phyloP scores from a whole-genome alignment of 1,140 invertebrate species.

The Orius laevigatus region DNA sequence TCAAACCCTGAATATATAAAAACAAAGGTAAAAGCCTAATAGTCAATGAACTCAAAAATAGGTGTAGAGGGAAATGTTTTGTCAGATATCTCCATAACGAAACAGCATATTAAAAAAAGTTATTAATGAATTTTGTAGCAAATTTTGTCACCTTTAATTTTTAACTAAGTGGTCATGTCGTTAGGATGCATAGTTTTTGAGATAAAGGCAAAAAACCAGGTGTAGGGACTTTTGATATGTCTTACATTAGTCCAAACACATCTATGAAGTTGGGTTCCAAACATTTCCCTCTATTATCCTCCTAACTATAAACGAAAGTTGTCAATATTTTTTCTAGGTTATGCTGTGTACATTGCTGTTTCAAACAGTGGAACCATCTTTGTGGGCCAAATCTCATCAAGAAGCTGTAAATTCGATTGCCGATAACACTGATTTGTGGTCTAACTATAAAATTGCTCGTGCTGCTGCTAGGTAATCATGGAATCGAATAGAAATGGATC shows the following conservation, averaged over 20 bases:
- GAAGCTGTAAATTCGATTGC: conserved; percentile 39
- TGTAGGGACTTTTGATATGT: not conserved
- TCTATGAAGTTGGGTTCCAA: too few species aligned
- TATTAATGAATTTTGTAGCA: too few species aligned
- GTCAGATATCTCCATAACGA: too few species aligned
- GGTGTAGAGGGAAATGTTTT: too few species aligned
- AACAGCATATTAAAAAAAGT: too few species aligned
- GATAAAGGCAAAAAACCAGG: too few species aligned
- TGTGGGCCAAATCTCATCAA: conserved; percentile 37
- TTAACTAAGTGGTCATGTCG: too few species aligned
- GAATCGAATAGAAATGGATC: not conserved
- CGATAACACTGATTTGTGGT: conserved; percentile 54
- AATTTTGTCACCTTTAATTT: too few species aligned
- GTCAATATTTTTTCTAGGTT: conserved; percentile 27
- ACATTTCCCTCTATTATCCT: too few species aligned
- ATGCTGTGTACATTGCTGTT: conserved; percentile 67
- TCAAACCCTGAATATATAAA: conserved; percentile 23
- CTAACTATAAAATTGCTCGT: conserved; percentile 68
- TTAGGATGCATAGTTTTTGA: too few species aligned
- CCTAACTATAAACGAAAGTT: conserved; percentile 1
- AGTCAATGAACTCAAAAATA: too few species aligned
- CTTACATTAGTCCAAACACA: conserved; percentile 3
- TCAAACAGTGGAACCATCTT: conserved; percentile 46
- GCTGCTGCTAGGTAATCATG: conserved; percentile 51
- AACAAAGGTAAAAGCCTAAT: conserved; percentile 25